Evolutionary conservation across 2,113 vertebrate genomes (phyloP).

Genomic region (Carettochelys insculpta): DNA sequence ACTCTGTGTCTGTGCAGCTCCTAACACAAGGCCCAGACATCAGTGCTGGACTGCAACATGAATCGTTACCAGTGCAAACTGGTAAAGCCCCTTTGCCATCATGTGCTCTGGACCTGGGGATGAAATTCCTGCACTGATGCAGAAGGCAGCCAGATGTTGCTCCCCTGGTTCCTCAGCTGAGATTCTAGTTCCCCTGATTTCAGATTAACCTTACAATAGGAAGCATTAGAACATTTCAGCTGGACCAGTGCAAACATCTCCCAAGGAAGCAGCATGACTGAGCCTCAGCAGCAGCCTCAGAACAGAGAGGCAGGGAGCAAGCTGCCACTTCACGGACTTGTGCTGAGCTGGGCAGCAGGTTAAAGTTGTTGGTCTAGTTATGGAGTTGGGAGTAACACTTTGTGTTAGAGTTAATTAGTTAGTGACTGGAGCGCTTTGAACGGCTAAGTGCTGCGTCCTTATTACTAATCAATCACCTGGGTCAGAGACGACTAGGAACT

Average conservation of each 20-base stretch:
- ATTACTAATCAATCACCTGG: accelerated
- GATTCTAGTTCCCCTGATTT: background rate
- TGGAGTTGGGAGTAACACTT: background rate
- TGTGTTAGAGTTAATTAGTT: background rate
- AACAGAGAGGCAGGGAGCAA: accelerated
- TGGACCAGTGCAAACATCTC: accelerated
- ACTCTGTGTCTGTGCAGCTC: too few relatives aligned
- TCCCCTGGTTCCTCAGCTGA: background rate
- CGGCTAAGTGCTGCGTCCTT: background rate
- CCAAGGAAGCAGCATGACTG: accelerated
- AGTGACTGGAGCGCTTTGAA: background rate
- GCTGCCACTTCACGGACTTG: accelerated
- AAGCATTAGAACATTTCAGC: accelerated
- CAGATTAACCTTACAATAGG: background rate
- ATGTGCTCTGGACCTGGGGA: background rate
- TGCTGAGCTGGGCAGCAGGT: accelerated
- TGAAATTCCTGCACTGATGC: background rate
- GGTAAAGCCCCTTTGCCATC: background rate
- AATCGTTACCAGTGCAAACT: too few relatives aligned
- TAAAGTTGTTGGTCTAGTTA: background rate
- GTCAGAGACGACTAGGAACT: background rate
- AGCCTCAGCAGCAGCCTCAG: background rate
- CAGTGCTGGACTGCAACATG: too few relatives aligned
- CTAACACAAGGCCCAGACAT: too few relatives aligned
- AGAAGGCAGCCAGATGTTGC: background rate